phyloP scores from a whole-genome alignment of 2,797 vertebrate genomes.

The Sebastes cheni region DNA sequence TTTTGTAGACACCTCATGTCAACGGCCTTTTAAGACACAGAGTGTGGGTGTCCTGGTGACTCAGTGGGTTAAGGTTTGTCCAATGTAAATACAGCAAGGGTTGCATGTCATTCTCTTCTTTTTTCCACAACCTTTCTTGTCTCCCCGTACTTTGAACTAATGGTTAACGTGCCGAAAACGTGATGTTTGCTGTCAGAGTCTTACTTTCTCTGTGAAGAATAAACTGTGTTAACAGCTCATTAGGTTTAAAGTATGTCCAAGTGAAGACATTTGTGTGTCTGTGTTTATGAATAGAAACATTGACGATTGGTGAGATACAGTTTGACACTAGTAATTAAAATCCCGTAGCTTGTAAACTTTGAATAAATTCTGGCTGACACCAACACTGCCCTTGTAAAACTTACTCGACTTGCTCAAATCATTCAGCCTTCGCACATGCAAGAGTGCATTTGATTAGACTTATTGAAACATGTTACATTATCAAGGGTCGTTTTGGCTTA shows the following conservation, averaged over 20 bases:
- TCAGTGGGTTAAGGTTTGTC: neutral
- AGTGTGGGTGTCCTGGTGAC: neutral
- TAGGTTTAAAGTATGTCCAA: neutral
- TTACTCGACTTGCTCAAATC: conserved; percentile 12
- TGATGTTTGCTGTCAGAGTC: neutral
- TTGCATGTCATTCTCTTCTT: neutral
- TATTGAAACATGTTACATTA: conserved; percentile 8
- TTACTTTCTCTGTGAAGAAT: neutral
- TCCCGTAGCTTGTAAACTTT: neutral
- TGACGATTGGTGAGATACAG: neutral
- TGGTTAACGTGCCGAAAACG: neutral
- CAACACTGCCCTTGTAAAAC: neutral
- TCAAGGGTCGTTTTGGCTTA: conserved; percentile 31
- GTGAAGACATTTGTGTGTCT: neutral
- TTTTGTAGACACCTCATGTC: conserved; percentile 30
- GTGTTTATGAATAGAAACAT: neutral
- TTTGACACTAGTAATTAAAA: neutral
- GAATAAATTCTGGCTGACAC: neutral
- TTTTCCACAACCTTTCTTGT: neutral
- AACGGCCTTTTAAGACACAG: conserved; percentile 4
- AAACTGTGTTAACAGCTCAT: neutral
- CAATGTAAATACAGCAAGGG: conserved; percentile 2
- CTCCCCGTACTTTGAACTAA: neutral
- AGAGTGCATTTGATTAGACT: conserved; percentile 16
- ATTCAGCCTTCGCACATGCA: neutral